phyloP scores from a whole-genome alignment of 1,140 invertebrate species.

The Drosophila sturtevanti region DNA sequence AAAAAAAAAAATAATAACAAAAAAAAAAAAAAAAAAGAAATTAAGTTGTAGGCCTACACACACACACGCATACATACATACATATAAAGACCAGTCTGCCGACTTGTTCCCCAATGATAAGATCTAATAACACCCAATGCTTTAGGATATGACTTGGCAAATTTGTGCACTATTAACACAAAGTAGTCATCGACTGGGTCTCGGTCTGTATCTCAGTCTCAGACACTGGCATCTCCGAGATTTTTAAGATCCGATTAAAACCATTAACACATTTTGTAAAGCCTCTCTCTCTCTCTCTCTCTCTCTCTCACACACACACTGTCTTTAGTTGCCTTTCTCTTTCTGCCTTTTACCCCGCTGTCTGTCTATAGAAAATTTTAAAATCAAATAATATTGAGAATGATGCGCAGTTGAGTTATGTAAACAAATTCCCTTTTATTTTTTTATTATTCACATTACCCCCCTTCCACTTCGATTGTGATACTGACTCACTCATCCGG shows the following conservation, averaged over 20 bases:
- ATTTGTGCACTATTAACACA: conserved; percentile 70
- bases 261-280: conserved; percentile 78
- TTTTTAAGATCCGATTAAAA: conserved; percentile 76
- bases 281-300: conserved; percentile 6
- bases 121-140: conserved; percentile 79
- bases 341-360: conserved; percentile 33
- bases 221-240: conserved; percentile 26
- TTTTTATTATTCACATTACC: not conserved
- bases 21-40: conserved; percentile 43
- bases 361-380: conserved; percentile 61
- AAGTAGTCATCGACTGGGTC: conserved; percentile 19
- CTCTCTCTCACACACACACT: not conserved
- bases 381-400: conserved; percentile 67
- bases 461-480: not conserved
- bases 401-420: conserved; percentile 42
- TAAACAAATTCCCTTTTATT: conserved; percentile 47
- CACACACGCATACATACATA: conserved; percentile 1
- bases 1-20: too few relatives aligned
- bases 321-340: too few relatives aligned
- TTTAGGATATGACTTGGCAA: conserved; percentile 81
- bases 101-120: conserved; percentile 48
- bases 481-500: conserved; percentile 38
- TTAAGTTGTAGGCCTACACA: conserved; percentile 59
- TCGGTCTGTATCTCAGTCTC: not conserved
- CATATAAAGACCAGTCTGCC: conserved; percentile 27